Evolutionary conservation across 2,797 vertebrate genomes (phyloP).

Genomic region (Orestias chungarensis): DNA sequence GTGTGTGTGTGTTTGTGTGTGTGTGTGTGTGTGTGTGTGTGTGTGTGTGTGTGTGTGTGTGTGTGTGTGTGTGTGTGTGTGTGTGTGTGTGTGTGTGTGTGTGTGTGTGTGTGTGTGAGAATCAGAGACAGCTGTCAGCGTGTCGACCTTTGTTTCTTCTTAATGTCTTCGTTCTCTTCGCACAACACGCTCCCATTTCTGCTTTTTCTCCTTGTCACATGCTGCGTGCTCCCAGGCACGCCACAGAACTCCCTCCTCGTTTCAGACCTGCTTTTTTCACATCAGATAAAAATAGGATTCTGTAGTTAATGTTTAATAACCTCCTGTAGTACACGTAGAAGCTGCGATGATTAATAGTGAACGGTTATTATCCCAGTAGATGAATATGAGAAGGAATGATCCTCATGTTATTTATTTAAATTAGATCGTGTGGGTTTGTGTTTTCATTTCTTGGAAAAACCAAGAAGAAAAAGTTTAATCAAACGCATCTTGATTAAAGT

Average conservation of each 20-base stretch:
- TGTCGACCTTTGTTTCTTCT: slow-evolving; percentile 63
- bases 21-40: too few relatives aligned
- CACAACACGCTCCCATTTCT: too few relatives aligned
- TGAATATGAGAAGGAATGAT: background rate
- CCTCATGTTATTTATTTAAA: background rate
- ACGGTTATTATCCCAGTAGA: background rate
- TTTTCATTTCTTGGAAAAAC: background rate
- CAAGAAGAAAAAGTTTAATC: background rate
- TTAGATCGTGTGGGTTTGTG: background rate
- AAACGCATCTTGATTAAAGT: background rate
- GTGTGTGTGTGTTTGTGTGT: too few relatives aligned
- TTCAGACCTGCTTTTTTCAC: slow-evolving; percentile 15
- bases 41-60: too few relatives aligned
- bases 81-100: slow-evolving; percentile 5
- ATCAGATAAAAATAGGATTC: slow-evolving; percentile 15
- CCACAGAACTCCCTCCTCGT: slow-evolving; percentile 13
- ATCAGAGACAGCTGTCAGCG: slow-evolving; percentile 66
- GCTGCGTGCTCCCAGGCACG: slow-evolving; percentile 13
- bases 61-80: slow-evolving; percentile 25
- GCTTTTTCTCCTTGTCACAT: slow-evolving; percentile 19
- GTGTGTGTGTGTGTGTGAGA: background rate
- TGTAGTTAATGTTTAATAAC: slow-evolving; percentile 36
- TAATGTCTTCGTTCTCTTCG: slow-evolving; percentile 42
- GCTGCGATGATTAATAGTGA: background rate
- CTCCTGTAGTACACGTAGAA: background rate